Evolutionary conservation across 2,888 invertebrate species (phyloP).

Genomic region (Nemotelus nigrinus): DNA sequence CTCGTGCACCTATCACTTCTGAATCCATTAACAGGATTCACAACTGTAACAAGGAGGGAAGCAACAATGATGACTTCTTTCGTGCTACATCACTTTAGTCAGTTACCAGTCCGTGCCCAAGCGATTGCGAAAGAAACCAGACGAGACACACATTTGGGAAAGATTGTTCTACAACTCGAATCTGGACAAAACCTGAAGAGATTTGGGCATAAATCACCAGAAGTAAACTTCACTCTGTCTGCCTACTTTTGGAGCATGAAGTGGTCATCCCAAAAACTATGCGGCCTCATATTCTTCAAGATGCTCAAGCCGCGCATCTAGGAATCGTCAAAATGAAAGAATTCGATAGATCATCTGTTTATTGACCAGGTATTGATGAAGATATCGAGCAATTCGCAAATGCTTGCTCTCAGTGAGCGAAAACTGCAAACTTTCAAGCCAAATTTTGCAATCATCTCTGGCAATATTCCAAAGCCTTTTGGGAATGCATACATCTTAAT

Average conservation of each 20-base stretch:
- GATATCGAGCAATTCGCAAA: neutral
- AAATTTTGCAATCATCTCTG: neutral
- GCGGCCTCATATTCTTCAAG: neutral
- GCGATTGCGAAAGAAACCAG: slow-evolving; percentile 46
- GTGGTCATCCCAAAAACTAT: too few relatives aligned
- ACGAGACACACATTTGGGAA: slow-evolving; percentile 45
- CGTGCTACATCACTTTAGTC: slow-evolving; percentile 47
- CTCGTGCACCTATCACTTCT: neutral
- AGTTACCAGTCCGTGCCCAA: slow-evolving; percentile 46
- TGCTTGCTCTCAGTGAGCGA: neutral
- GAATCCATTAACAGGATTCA: neutral
- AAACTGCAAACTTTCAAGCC: neutral
- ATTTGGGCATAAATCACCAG: neutral
- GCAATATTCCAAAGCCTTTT: neutral
- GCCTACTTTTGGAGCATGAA: too few relatives aligned
- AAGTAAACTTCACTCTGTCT: neutral
- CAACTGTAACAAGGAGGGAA: slow-evolving; percentile 8
- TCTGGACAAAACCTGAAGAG: neutral
- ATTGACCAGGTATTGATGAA: neutral
- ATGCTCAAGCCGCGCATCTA: neutral
- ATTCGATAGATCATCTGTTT: neutral
- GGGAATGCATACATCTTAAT: neutral
- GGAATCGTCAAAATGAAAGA: neutral
- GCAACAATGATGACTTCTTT: slow-evolving; percentile 42
- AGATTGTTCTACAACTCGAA: slow-evolving; percentile 46